These are phyloP conservation scores for Elaphurus davidianus DNA, from an alignment of 2,113 vertebrate genomes.

Conservation along the genomic window DNA sequence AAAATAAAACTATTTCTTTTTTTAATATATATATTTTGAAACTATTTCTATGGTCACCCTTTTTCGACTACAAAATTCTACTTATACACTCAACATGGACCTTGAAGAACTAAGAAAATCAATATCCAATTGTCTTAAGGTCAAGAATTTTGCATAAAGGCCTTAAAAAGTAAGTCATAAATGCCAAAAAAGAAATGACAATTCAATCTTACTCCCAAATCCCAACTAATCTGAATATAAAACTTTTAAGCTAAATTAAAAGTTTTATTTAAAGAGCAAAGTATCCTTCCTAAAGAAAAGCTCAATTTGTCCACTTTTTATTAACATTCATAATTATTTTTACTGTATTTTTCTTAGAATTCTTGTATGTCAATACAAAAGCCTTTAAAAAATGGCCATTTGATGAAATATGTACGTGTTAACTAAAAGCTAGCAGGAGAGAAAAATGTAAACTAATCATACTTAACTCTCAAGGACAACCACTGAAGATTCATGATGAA, in stretches of 20 bases:
- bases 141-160: background rate
- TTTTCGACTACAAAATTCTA: background rate
- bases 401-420: background rate
- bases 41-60: background rate
- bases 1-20: background rate
- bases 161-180: background rate
- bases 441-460: background rate
- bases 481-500: constrained; percentile 23
- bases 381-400: background rate
- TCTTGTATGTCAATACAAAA: background rate
- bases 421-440: background rate
- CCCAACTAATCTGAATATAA: background rate
- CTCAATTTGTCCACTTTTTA: background rate
- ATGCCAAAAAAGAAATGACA: background rate
- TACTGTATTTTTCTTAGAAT: background rate
- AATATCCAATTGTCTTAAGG: background rate
- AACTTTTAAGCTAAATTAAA: background rate
- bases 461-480: constrained; percentile 38
- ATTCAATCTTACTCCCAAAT: background rate
- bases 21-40: background rate
- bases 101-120: background rate
- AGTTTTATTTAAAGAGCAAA: constrained; percentile 33
- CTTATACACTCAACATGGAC: background rate
- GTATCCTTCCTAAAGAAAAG: background rate
- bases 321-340: constrained; percentile 24